Base-by-base conservation (phyloP, 2,797 vertebrate genomes). In the Neomorphus geoffroyi region DNA sequence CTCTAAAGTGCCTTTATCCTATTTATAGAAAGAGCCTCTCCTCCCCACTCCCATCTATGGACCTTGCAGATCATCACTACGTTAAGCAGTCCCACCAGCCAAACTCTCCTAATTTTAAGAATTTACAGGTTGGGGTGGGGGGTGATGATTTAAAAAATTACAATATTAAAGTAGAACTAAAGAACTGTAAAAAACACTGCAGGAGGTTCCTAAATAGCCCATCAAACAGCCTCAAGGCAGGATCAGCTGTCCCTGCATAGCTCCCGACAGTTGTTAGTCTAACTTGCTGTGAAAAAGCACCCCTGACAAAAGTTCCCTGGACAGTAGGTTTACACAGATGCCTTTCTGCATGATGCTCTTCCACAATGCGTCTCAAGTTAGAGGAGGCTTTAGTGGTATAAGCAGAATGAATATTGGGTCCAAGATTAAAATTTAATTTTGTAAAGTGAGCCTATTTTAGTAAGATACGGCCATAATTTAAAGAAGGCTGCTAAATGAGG, bases 21-120 rank as follows among this genome's bases (percentile, higher is more conserved):
- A 17, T 77, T 87, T 77, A 69, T 24, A 71, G 51, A 75, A 66
- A 50, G 13, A 35, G 5, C 27, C 18, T 27, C 0, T 13, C 5
- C 5, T 16, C 10, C 0, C 0, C 37, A 7, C 64, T 81, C 24
- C 41, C 33, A 53, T 58, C 51, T 56, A 7, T 8, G 12, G 30
- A 50, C 32, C 19, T 60, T 19, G 13, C 35, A 81, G 33, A 62
- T 1, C 51, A 32, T 35, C 28, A 39, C 15, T 27, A 14, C 2
- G 0, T 53, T 45, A 43, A 91, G 72, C 21, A 16, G 4, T 37
- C 13, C 13, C 6, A 58, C 9, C 22, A 72, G 43, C 15, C 83
- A 57, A 74, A 78, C 28, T 30, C 10, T 35, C 35, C 22, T 41
- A 32, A 45, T 48, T 48, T 43, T 50, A 69, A 60, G 48, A 72